Conservation (phyloP, 2,113 vertebrate species). For the Myiagra hebetior region DNA sequence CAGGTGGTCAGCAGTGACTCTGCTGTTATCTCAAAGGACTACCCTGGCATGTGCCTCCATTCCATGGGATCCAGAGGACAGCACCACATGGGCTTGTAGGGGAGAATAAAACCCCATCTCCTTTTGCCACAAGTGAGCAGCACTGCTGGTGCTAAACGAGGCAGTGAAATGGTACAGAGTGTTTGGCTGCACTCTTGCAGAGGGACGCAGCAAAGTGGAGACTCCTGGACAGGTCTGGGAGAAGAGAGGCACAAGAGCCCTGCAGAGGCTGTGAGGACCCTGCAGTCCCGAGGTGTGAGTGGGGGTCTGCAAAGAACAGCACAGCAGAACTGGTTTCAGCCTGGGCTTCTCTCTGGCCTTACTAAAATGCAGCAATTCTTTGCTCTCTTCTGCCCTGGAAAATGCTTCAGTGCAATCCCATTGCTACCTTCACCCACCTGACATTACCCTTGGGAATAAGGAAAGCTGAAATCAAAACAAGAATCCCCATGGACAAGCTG, state of each 20-base stretch:
- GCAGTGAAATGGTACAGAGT: not conserved
- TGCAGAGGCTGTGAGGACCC: not conserved
- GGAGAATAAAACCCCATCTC: not conserved
- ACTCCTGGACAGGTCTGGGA: not conserved
- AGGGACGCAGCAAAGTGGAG: not conserved
- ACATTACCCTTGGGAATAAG: not conserved
- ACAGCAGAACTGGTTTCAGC: not conserved
- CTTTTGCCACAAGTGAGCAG: not conserved
- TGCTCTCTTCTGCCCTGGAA: not conserved
- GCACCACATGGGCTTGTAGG: fast-evolving
- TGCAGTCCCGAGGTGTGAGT: fast-evolving
- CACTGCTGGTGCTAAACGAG: not conserved
- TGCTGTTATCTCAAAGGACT: not conserved
- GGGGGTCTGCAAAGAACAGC: not conserved
- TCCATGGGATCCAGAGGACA: not conserved
- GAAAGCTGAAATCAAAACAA: not conserved
- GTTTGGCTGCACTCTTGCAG: not conserved
- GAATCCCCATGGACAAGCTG: not conserved
- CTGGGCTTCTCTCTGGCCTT: not conserved
- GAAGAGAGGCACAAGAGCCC: not conserved
- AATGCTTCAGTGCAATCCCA: not conserved
- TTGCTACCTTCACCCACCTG: not conserved
- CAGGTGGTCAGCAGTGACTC: not conserved
- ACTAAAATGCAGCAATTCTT: not conserved
- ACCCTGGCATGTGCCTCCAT: not conserved